Conservation (phyloP, 2,888 invertebrate genomes). For the Yponomeuta cagnagella region DNA sequence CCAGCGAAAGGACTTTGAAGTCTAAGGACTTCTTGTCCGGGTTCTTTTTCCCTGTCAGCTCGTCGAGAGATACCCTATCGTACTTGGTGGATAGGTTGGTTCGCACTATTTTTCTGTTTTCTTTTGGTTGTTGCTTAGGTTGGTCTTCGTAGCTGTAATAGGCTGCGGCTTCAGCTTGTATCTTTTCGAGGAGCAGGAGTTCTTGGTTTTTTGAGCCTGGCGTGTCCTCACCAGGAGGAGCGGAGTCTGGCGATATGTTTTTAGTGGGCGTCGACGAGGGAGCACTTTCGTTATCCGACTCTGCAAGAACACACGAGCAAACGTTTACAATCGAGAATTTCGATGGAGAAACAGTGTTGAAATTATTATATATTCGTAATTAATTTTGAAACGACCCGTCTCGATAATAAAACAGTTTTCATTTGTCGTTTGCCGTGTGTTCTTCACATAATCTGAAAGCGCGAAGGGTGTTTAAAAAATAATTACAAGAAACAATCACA, state of each 20-base stretch:
- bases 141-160: slow-evolving; percentile 79
- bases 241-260: slow-evolving; percentile 49
- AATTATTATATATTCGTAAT: slow-evolving; percentile 65
- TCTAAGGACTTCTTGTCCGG: slow-evolving; percentile 41
- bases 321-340: slow-evolving; percentile 37
- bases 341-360: slow-evolving; percentile 27
- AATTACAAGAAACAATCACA: slow-evolving; percentile 74
- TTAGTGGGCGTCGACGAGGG: slow-evolving; percentile 78
- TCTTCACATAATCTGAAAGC: slow-evolving; percentile 58
- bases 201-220: slow-evolving; percentile 79
- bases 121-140: slow-evolving; percentile 29
- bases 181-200: slow-evolving; percentile 79
- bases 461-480: slow-evolving; percentile 64
- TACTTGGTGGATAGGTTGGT: slow-evolving; percentile 54
- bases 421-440: slow-evolving; percentile 51
- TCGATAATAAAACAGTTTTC: slow-evolving; percentile 25
- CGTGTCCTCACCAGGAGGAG: slow-evolving; percentile 31
- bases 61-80: slow-evolving; percentile 68
- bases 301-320: slow-evolving; percentile 81
- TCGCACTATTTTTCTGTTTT: slow-evolving; percentile 44
- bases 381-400: slow-evolving; percentile 65
- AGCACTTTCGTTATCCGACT: slow-evolving; percentile 85
- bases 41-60: slow-evolving; percentile 56
- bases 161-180: slow-evolving; percentile 84
- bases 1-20: slow-evolving; percentile 67